Base-by-base conservation (phyloP, 1,140 invertebrate species). In the Lutraria rhynchaena region DNA sequence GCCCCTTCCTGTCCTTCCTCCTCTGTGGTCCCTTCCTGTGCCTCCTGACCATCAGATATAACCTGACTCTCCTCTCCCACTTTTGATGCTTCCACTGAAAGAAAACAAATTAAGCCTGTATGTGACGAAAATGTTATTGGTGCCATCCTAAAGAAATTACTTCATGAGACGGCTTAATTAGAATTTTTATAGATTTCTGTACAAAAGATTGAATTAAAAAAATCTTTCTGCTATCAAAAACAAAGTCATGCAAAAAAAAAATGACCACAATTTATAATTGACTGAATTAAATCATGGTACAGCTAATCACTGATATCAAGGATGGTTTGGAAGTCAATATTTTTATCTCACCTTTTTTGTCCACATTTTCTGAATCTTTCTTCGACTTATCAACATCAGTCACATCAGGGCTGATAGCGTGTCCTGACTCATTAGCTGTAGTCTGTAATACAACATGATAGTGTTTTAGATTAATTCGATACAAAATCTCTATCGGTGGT, bases 401-500 rank as follows among this genome's bases (percentile, higher is more conserved):
- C 15, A 35, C 44, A n/a, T 74, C 60, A 5, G 74, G 74, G 65
- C 60, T 77, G 3, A 77, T 15, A 27, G 60, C 33, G 19, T 65
- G 41, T 9, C 46, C 51, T 13, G 55, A 61, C 13, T 76, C 37
- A 29, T 35, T 15, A 19, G 51, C 49, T 15, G 55, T 37, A 33
- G 77, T 73, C 78, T 83, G 58, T 65, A 70, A 57, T 61, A 55
- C 11, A n/a, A n/a, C n/a, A n/a, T n/a, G n/a, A n/a, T n/a, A n/a
- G n/a, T n/a, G n/a, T n/a, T n/a, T n/a, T n/a, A n/a, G n/a, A n/a
- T n/a, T n/a, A n/a, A n/a, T n/a, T n/a, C n/a, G n/a, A n/a, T n/a
- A n/a, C n/a, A n/a, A n/a, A n/a, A n/a, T n/a, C n/a, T n/a, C n/a
- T n/a, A n/a, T n/a, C n/a, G n/a, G n/a, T n/a, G n/a, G n/a, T n/a